Conservation (phyloP, 2,888 invertebrate genomes). For the Xestia ashworthii region DNA sequence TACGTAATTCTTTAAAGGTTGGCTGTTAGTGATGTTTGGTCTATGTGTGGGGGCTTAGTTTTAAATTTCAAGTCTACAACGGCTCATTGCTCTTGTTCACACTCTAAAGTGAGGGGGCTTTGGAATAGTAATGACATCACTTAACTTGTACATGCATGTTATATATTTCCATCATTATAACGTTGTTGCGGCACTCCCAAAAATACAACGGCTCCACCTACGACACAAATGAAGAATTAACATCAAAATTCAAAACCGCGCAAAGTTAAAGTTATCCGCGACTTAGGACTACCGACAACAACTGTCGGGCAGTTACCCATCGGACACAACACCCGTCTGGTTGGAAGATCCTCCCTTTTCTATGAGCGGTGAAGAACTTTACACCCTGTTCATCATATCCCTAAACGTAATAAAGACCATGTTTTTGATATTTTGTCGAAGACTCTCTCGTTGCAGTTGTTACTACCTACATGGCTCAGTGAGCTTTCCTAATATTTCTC, state of each 20-base stretch:
- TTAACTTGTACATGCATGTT: slow-evolving; percentile 18
- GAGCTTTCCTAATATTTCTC: neutral
- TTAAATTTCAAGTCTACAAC: slow-evolving; percentile 35
- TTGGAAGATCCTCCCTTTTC: too few species aligned
- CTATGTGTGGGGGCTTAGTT: slow-evolving; percentile 21
- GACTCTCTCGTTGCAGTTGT: neutral
- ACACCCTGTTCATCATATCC: too few species aligned
- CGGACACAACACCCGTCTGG: too few species aligned
- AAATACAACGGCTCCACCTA: too few species aligned
- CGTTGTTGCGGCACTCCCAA: neutral
- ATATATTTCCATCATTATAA: neutral
- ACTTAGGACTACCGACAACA: too few species aligned
- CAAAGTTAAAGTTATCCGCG: too few species aligned
- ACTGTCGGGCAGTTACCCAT: too few species aligned
- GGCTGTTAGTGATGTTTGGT: slow-evolving; percentile 11
- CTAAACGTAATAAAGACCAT: neutral
- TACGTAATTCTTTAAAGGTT: slow-evolving; percentile 20
- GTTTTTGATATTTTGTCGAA: neutral
- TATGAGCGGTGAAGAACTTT: too few species aligned
- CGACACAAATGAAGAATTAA: too few species aligned
- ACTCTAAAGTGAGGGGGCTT: slow-evolving; percentile 29
- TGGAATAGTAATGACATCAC: slow-evolving; percentile 50
- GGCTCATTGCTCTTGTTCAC: slow-evolving; percentile 54
- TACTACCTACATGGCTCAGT: neutral
- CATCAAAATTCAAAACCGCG: too few species aligned